Percentiles rank a stretch among this genome's conserved stretches.
Conservation (phyloP, 2,113 vertebrate genomes). For the Engraulis encrasicolus region DNA sequence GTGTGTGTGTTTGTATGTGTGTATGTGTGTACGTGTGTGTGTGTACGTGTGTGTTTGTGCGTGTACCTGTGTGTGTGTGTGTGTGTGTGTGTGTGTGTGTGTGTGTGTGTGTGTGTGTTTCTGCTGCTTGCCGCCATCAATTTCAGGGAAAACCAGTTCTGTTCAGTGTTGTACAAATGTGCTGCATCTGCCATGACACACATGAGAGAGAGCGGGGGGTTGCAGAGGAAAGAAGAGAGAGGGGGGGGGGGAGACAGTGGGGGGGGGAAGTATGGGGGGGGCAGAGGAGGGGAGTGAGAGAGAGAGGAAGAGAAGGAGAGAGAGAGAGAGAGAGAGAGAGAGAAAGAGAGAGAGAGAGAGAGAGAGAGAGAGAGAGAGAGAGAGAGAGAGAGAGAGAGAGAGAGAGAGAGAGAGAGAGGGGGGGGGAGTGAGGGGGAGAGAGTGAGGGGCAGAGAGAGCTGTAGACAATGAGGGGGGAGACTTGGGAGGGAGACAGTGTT, state of each 20-base stretch:
- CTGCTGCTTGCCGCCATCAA: no score
- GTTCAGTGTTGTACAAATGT: no score
- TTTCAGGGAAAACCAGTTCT: no score
- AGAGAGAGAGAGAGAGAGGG: background rate
- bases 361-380: background rate
- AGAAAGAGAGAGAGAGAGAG: background rate
- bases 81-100: no score
- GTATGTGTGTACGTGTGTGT: background rate
- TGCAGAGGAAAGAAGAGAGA: background rate
- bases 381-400: background rate
- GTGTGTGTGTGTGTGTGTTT: no score
- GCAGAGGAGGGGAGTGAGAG: no score
- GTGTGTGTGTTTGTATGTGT: background rate
- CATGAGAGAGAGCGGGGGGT: background rate
- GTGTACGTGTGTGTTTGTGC: background rate
- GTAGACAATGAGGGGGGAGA: no score
- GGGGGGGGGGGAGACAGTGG: background rate
- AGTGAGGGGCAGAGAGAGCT: background rate
- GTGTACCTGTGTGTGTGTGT: background rate
- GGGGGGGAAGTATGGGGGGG: no score
- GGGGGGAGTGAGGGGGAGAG: background rate
- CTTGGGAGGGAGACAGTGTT: no score
- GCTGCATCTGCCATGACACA: no score
- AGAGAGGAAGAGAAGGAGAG: background rate
- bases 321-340: background rate